These are phyloP conservation scores for Limnephilus lunatus DNA, from an alignment of 2,888 invertebrate species.

Conservation along the genomic window DNA sequence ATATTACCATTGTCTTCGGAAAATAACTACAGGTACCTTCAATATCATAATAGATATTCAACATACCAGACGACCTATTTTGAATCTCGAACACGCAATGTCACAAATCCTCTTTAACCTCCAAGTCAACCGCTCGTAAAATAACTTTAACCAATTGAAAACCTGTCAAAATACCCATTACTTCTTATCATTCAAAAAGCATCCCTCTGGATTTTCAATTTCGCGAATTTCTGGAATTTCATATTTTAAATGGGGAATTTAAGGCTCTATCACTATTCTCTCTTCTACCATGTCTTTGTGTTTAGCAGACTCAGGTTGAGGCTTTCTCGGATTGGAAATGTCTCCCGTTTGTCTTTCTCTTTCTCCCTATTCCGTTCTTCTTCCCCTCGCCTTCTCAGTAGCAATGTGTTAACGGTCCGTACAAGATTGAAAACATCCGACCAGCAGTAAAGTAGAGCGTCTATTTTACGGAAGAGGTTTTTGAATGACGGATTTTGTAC, in stretches of 20 bases:
- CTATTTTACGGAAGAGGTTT: neutral
- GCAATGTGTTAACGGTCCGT: slow-evolving; percentile 53
- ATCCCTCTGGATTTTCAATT: slow-evolving; percentile 14
- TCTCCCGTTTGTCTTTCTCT: slow-evolving; percentile 30
- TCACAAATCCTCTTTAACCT: neutral
- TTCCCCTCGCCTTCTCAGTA: neutral
- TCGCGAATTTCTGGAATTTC: neutral
- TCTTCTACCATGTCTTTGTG: slow-evolving; percentile 26
- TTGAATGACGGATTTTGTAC: neutral
- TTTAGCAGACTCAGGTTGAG: slow-evolving; percentile 19
- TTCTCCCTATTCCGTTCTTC: neutral
- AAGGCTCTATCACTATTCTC: slow-evolving; percentile 3
- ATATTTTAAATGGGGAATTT: slow-evolving; percentile 34
- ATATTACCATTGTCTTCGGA: neutral
- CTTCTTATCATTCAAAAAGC: neutral
- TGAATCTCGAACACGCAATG: neutral
- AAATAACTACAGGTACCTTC: neutral
- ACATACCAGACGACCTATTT: neutral
- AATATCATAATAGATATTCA: neutral
- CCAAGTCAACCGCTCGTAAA: neutral
- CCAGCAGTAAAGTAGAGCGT: neutral
- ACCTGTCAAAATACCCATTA: slow-evolving; percentile 2
- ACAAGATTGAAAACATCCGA: slow-evolving; percentile 55
- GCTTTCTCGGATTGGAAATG: slow-evolving; percentile 36
- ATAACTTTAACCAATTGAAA: neutral